Percentiles rank a stretch among this genome's conserved stretches.
phyloP scores from a whole-genome alignment of 2,113 vertebrate genomes.

The Siphamia tubifer region DNA sequence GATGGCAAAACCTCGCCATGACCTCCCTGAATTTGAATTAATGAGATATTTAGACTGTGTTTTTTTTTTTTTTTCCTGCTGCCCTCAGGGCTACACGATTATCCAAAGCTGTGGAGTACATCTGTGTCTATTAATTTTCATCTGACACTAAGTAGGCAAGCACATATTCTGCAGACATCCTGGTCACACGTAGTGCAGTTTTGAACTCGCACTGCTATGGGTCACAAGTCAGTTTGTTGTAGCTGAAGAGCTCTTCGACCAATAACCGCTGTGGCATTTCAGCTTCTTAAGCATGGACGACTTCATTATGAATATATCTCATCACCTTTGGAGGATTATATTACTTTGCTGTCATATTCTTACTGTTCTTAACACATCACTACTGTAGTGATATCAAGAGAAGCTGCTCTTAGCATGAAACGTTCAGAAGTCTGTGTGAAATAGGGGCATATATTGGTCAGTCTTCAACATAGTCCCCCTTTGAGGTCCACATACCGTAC shows the following conservation, averaged over 20 bases:
- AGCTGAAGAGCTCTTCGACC: slow-evolving; percentile 8
- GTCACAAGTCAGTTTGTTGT: slow-evolving; percentile 39
- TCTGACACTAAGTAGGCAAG: slow-evolving; percentile 67
- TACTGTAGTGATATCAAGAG: background rate
- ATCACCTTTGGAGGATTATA: background rate
- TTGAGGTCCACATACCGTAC: too few relatives aligned
- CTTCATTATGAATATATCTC: slow-evolving; percentile 23
- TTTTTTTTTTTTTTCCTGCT: slow-evolving; percentile 52
- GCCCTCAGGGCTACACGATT: slow-evolving; percentile 56
- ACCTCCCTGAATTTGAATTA: slow-evolving; percentile 70
- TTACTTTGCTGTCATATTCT: background rate
- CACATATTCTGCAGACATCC: slow-evolving; percentile 49
- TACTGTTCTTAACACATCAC: background rate
- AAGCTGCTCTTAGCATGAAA: too few relatives aligned
- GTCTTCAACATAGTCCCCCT: too few relatives aligned
- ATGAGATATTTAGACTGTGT: slow-evolving; percentile 72
- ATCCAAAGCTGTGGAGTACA: slow-evolving; percentile 65
- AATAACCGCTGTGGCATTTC: slow-evolving; percentile 7
- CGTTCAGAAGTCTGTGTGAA: too few relatives aligned
- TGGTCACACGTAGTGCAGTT: slow-evolving; percentile 29
- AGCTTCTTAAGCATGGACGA: background rate
- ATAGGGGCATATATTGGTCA: background rate
- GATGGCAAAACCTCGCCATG: slow-evolving; percentile 52
- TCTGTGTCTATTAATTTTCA: slow-evolving; percentile 72
- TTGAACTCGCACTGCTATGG: slow-evolving; percentile 25